Percentiles rank a stretch among this genome's conserved stretches.
Evolutionary conservation across 2,797 vertebrate genomes (phyloP).

Genomic region (Gadopsis bispinosus): DNA sequence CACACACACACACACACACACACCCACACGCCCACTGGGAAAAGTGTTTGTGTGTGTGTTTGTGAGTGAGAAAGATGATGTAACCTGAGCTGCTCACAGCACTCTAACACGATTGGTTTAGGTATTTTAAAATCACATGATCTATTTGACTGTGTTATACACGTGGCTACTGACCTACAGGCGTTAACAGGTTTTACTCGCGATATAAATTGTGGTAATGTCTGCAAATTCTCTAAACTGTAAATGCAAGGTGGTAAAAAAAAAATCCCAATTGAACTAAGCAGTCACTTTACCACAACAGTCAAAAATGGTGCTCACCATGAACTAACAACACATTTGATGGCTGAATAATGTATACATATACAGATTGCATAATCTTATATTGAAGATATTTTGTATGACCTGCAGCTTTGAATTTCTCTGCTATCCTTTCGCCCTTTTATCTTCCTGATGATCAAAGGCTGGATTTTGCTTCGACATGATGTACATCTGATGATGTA

Average conservation of each 20-base stretch:
- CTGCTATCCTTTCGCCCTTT: conserved; percentile 6
- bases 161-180: conserved; percentile 10
- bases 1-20: too few species aligned
- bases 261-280: not conserved
- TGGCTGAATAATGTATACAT: conserved; percentile 35
- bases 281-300: not conserved
- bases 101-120: conserved; percentile 41
- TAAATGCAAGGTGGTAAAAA: not conserved
- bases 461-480: conserved; percentile 48
- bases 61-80: conserved; percentile 16
- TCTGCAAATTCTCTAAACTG: not conserved
- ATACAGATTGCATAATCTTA: conserved; percentile 24
- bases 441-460: conserved; percentile 46
- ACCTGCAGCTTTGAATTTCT: conserved; percentile 33
- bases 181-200: not conserved
- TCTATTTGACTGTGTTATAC: not conserved
- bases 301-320: not conserved
- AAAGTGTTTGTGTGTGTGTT: conserved; percentile 2
- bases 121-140: conserved; percentile 35
- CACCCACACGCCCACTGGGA: not conserved
- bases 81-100: conserved; percentile 23
- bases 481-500: conserved; percentile 36
- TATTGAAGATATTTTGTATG: conserved; percentile 25
- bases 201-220: not conserved
- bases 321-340: conserved; percentile 12